Conservation (phyloP, 2,113 vertebrate species). For the Pontoporia blainvillei region DNA sequence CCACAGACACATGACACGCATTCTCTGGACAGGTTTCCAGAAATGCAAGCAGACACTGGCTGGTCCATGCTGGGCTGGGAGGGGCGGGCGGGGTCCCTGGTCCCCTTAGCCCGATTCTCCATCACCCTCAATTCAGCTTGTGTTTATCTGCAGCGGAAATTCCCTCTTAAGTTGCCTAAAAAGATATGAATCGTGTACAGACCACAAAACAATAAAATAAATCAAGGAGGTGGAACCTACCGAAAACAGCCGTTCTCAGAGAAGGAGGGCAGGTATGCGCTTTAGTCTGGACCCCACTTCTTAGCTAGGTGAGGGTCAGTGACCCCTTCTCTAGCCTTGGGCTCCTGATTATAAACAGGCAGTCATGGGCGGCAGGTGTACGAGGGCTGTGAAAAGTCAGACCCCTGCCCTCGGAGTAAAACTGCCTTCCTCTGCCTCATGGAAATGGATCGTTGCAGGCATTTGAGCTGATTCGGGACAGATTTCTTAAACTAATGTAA, state of each 20-base stretch:
- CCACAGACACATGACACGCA: not conserved
- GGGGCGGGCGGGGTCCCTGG: fast-evolving
- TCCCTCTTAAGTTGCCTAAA: not conserved
- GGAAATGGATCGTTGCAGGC: not conserved
- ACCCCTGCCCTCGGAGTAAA: fast-evolving
- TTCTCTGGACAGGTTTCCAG: constrained; percentile 19
- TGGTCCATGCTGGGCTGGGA: not conserved
- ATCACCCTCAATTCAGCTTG: not conserved
- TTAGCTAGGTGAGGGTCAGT: not conserved
- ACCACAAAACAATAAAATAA: not conserved
- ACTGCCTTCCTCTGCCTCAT: not conserved
- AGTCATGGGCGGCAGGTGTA: not conserved
- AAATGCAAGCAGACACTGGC: not conserved
- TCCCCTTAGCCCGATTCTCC: not conserved
- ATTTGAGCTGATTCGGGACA: too few relatives aligned
- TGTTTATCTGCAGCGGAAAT: not conserved
- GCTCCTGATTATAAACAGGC: not conserved
- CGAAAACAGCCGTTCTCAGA: not conserved
- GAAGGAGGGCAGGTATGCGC: fast-evolving
- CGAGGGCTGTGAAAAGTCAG: not conserved
- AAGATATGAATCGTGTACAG: not conserved
- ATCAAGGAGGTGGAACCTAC: too few relatives aligned
- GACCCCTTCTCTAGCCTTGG: fast-evolving
- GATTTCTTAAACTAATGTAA: not conserved
- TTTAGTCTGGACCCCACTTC: not conserved